Evolutionary conservation across 92 coral and sea anemone genomes (phyloP), one percentile per base, ranked within the genome.

Genomic region (Scolanthus callimorphus): DNA sequence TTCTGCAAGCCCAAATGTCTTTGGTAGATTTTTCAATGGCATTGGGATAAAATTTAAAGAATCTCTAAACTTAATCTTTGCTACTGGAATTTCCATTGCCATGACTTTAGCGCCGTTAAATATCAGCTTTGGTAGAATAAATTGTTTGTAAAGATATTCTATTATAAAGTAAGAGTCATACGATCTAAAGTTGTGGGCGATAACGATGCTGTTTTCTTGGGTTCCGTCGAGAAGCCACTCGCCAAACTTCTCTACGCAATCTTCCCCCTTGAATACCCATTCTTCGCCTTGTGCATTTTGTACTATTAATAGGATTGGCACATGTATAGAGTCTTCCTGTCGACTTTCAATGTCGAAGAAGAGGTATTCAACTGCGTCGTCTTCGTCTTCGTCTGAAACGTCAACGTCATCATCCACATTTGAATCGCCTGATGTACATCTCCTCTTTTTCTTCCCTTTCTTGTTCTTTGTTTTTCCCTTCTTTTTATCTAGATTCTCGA

Each of bases 21-120:
- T 38, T 0, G 64, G 56, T 10, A 72, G 53, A 1, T 17, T 28
- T 0, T 62, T 29, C 41, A 72, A 29, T 0, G 39, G 37, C 71
- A 62, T 62, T 13, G 29, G 64, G 0, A 62, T 47, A 20, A 72
- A 72, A 12, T 26, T 17, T 55, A 72, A 2, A 1, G 57, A 62
- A 31, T 72, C 64, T 0, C 52, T 52, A 41, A 73, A 62, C 22
- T 63, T 62, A 12, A 73, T 20, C n/a, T n/a, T n/a, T n/a, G n/a
- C n/a, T n/a, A n/a, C n/a, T n/a, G 23, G 3, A 62, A n/a, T n/a
- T n/a, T n/a, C n/a, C n/a, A n/a, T n/a, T n/a, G n/a, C n/a, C n/a
- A n/a, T n/a, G n/a, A n/a, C 17, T 26, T 72, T 72, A 27, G 63
- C 72, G 0, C 79, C 72, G 2, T 43, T 55, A 2, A 38, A 22